Conservation (phyloP, 2,888 invertebrate species). For the Caenorhabditis sulstoni region DNA sequence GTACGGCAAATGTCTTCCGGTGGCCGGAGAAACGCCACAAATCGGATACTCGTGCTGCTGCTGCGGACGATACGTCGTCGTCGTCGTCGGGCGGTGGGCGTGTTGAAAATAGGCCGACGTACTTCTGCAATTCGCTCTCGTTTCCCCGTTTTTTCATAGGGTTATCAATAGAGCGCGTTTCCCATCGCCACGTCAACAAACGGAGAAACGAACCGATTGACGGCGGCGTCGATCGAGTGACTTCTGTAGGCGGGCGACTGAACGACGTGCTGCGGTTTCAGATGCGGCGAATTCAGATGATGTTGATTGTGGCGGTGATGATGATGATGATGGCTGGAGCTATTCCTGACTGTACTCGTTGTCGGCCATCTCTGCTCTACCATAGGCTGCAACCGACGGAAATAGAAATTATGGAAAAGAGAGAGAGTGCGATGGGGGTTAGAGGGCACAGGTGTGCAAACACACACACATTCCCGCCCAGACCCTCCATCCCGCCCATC, state of each 20-base stretch:
- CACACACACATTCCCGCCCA: no score
- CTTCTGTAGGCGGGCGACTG: conserved; percentile 23
- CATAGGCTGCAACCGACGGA: conserved; percentile 63
- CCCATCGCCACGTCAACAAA: background rate
- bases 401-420: conserved; percentile 7
- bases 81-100: conserved; percentile 28
- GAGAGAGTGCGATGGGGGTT: conserved; percentile 3
- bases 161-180: background rate
- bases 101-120: conserved; percentile 45
- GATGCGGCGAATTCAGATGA: background rate
- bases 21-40: conserved; percentile 39
- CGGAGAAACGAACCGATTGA: conserved; percentile 33
- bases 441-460: conserved; percentile 9
- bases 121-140: conserved; percentile 29
- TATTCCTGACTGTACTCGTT: conserved; percentile 32
- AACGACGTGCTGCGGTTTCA: background rate
- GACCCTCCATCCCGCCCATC: no score
- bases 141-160: background rate
- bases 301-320: background rate
- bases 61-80: background rate
- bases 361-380: conserved; percentile 65
- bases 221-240: conserved; percentile 54
- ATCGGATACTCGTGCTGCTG: conserved; percentile 45
- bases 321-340: no score
- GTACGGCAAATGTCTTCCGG: conserved; percentile 12